phyloP scores from a whole-genome alignment of 2,797 vertebrate genomes.

The Momotus momota region DNA sequence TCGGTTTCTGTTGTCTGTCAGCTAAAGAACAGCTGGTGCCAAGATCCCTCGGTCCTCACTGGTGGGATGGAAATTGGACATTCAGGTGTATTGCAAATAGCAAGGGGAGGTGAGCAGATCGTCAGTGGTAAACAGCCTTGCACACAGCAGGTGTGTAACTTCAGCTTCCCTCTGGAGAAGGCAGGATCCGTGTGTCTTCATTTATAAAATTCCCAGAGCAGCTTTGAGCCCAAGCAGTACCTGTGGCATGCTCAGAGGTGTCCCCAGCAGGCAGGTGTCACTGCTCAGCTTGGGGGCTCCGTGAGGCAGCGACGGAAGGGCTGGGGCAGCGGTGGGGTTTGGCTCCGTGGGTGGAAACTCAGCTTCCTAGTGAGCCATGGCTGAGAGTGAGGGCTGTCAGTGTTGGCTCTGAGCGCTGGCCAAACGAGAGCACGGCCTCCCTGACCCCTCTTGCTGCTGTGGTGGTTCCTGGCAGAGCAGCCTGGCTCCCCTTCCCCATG shows the following conservation, averaged over 20 bases:
- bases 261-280: not conserved
- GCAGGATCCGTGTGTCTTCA: not conserved
- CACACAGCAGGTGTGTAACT: not conserved
- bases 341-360: not conserved
- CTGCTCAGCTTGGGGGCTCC: not conserved
- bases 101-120: not conserved
- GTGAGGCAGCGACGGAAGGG: not conserved
- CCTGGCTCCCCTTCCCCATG: not conserved
- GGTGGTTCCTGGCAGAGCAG: not conserved
- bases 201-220: not conserved
- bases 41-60: not conserved
- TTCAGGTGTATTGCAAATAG: not conserved
- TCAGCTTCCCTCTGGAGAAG: not conserved
- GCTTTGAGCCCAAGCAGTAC: not conserved
- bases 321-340: not conserved
- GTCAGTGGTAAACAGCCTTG: not conserved
- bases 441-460: not conserved
- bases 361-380: not conserved
- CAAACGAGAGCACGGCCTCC: too few relatives aligned
- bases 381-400: not conserved
- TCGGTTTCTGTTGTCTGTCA: not conserved
- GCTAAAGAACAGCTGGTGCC: not conserved
- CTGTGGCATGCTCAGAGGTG: rapidly evolving
- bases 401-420: not conserved
- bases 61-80: not conserved